Percentiles rank a stretch among this genome's conserved stretches.
These are phyloP conservation scores for Cochlearius cochlearius DNA, from an alignment of 2,113 vertebrate genomes.

Conservation along the genomic window DNA sequence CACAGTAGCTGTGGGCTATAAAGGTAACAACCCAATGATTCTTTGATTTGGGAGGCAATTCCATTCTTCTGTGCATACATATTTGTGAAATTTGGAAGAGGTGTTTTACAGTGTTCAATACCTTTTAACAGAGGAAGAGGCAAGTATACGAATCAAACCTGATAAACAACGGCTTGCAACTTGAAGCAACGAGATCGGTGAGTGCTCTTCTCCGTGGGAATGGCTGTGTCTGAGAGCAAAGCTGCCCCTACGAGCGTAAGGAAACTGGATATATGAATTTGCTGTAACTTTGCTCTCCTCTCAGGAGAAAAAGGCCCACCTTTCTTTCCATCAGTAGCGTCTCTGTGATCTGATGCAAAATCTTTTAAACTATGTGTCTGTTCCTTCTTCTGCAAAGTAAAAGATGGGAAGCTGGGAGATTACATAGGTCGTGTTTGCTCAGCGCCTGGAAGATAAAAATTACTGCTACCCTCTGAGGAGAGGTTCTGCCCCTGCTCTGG, in stretches of 20 bases:
- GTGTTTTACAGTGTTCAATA: conserved; percentile 1
- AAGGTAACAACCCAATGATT: neutral
- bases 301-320: neutral
- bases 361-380: neutral
- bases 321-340: neutral
- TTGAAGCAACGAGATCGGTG: conserved; percentile 88
- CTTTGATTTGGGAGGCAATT: neutral
- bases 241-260: neutral
- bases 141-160: conserved; percentile 86
- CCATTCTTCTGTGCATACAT: neutral
- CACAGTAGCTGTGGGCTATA: neutral
- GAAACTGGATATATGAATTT: neutral
- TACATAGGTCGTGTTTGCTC: neutral
- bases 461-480: neutral
- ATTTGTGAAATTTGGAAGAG: neutral
- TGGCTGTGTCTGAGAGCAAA: neutral
- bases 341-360: neutral
- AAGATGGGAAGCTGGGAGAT: neutral
- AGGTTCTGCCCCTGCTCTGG: neutral
- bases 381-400: neutral
- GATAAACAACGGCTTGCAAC: conserved; percentile 84
- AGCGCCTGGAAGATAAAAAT: neutral
- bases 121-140: conserved; percentile 80
- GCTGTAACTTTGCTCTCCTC: neutral
- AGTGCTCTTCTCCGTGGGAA: conserved; percentile 39